Conservation (phyloP, 2,113 vertebrate species). For the Chaetodon trifascialis region DNA sequence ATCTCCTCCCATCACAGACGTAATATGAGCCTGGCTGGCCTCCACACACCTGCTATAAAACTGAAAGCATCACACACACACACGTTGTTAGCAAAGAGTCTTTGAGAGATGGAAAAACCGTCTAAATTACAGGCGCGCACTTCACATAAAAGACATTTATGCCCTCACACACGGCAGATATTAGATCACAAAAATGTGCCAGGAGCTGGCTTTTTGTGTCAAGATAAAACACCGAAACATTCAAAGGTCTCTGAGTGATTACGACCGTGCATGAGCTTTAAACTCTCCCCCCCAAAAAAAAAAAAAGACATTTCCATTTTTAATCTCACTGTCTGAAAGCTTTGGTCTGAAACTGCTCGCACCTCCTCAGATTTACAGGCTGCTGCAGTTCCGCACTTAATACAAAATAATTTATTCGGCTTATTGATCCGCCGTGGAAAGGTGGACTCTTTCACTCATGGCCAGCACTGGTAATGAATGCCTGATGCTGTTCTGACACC, state of each 20-base stretch:
- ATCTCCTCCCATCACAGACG: background rate
- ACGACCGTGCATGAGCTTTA: background rate
- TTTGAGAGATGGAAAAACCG: slow-evolving; percentile 13
- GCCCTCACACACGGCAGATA: slow-evolving; percentile 10
- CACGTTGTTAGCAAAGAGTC: background rate
- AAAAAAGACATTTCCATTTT: slow-evolving; percentile 25
- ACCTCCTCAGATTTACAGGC: slow-evolving; percentile 14
- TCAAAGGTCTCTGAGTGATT: slow-evolving; percentile 20
- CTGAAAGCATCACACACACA: background rate
- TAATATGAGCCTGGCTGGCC: background rate
- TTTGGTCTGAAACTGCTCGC: slow-evolving; percentile 22
- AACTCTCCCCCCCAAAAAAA: background rate
- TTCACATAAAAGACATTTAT: slow-evolving; percentile 32
- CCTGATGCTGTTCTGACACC: slow-evolving; percentile 39
- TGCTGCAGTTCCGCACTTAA: slow-evolving; percentile 36
- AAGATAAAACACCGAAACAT: slow-evolving; percentile 33
- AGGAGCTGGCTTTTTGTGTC: slow-evolving; percentile 18
- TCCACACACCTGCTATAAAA: slow-evolving; percentile 6
- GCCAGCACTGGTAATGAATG: slow-evolving; percentile 39
- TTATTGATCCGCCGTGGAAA: slow-evolving; percentile 53
- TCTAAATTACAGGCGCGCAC: slow-evolving; percentile 9
- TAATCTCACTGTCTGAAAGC: slow-evolving; percentile 33
- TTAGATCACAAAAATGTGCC: slow-evolving; percentile 7
- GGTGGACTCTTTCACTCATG: slow-evolving; percentile 44
- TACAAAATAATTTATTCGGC: slow-evolving; percentile 58